Evolutionary conservation across 2,888 invertebrate species (phyloP), one percentile per base, ranked within the genome.

Genomic region (Yponomeuta plumbellus): DNA sequence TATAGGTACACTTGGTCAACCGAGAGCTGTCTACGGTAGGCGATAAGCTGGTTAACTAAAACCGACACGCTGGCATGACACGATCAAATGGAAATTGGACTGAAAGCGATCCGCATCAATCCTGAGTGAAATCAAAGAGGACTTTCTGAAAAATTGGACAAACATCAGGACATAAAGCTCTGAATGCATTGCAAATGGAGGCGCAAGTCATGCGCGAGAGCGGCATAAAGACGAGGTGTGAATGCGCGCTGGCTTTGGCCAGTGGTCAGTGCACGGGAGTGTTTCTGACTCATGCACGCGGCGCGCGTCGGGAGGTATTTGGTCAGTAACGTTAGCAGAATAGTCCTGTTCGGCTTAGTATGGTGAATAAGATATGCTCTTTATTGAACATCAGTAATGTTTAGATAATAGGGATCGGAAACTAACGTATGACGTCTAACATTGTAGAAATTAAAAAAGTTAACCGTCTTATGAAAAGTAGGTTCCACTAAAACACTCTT

Each of bases 131-230:
- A 10, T 34, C 34, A 34, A 34, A 34, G 34, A 34, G 8, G 34
- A 52, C 44, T 52, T 52, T 52, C 44, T 52, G 44, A 52, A 52
- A 34, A 39, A 61, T 61, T 61, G 65, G 62, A 64, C 26, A 39
- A 67, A 65, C 17, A 64, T n/a, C 65, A 68, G 58, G 58, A 68
- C 44, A 70, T 69, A 71, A 69, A 70, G 67, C 69, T 68, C 70
- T 70, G 71, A 73, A 68, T 70, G 69, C 67, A 68, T 70, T 63
- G 39, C 17, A 10, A 67, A 75, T 71, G 67, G 71, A 71, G 72
- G 70, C 69, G 70, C 76, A 70, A 75, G 74, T 76, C 74, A 76
- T 70, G 74, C 74, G 74, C 74, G 71, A 75, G 69, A 73, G 72
- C 69, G 67, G 66, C 67, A 74, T 74, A 77, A 76, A 72, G 69